Conservation (phyloP, 2,888 invertebrate species). For the Xylota sylvarum region DNA sequence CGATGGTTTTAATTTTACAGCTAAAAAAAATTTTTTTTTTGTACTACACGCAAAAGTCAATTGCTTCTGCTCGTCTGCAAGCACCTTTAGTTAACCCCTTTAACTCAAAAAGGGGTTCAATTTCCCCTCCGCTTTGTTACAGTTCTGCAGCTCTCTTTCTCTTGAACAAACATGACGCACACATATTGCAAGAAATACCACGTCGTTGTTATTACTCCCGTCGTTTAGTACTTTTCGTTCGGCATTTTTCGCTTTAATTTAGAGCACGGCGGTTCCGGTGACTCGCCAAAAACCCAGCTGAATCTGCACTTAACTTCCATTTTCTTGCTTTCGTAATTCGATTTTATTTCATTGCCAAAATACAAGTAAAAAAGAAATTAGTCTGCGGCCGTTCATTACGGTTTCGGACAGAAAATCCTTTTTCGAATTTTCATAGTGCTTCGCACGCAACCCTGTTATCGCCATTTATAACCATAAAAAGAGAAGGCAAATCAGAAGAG, state of each 20-base stretch:
- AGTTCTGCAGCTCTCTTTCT: slow-evolving; percentile 38
- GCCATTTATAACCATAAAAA: slow-evolving; percentile 52
- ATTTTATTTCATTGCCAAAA: not conserved
- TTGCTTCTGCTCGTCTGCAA: not conserved
- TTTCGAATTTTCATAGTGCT: slow-evolving; percentile 43
- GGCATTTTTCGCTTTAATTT: slow-evolving; percentile 57
- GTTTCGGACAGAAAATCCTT: slow-evolving; percentile 12
- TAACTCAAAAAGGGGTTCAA: not conserved
- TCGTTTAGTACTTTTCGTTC: slow-evolving; percentile 44
- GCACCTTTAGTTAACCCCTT: slow-evolving; percentile 4
- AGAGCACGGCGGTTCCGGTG: slow-evolving; percentile 20
- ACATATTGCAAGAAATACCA: slow-evolving; percentile 70
- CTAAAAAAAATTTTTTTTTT: too few species aligned
- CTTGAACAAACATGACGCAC: slow-evolving; percentile 67
- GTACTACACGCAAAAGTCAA: too few species aligned
- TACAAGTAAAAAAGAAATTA: slow-evolving; percentile 5
- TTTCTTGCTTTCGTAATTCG: slow-evolving; percentile 3
- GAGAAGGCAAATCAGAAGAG: slow-evolving; percentile 19
- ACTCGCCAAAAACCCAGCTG: not conserved
- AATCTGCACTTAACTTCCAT: not conserved
- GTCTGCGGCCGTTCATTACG: too few species aligned
- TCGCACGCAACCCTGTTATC: slow-evolving; percentile 70
- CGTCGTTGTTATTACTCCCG: slow-evolving; percentile 72
- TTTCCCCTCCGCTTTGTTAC: slow-evolving; percentile 32
- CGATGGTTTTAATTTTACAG: too few species aligned